Evolutionary conservation across 1,140 invertebrate species (phyloP).

Genomic region (Physella acuta): DNA sequence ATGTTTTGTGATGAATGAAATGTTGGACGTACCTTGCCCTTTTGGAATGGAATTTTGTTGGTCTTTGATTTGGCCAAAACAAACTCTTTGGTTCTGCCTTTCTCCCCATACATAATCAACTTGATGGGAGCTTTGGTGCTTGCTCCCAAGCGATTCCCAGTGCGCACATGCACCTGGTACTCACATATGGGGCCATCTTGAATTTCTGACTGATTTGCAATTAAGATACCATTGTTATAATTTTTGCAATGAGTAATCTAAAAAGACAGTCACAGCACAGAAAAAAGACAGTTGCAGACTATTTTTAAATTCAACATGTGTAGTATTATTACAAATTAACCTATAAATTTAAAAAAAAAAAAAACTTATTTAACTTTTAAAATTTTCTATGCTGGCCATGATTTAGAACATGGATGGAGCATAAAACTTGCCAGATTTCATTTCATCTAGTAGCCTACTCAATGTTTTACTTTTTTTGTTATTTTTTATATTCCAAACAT

Average conservation of each 20-base stretch:
- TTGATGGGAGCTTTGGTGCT: conserved; percentile 54
- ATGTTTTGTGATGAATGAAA: too few relatives aligned
- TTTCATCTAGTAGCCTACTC: too few relatives aligned
- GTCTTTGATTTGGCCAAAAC: conserved; percentile 41
- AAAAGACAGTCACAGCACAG: conserved; percentile 5
- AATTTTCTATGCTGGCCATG: too few relatives aligned
- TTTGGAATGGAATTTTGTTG: conserved; percentile 56
- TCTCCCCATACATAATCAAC: conserved; percentile 51
- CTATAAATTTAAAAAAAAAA: too few relatives aligned
- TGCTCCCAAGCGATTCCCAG: conserved; percentile 51
- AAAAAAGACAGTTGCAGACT: background rate
- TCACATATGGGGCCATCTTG: conserved; percentile 41
- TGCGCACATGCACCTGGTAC: conserved; percentile 52
- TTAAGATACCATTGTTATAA: background rate
- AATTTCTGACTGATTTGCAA: too few relatives aligned
- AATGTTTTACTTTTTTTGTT: too few relatives aligned
- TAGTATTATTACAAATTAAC: too few relatives aligned
- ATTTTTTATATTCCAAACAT: too few relatives aligned
- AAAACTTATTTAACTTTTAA: too few relatives aligned
- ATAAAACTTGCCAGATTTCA: too few relatives aligned
- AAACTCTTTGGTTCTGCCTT: conserved; percentile 49
- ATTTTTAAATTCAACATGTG: background rate
- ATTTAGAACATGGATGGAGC: too few relatives aligned
- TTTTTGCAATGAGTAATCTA: too few relatives aligned
- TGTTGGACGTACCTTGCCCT: conserved; percentile 54